Percentiles rank a stretch among this genome's conserved stretches.
These are phyloP conservation scores for Calephelis nemesis DNA, from an alignment of 1,140 invertebrate species.

Conservation along the genomic window DNA sequence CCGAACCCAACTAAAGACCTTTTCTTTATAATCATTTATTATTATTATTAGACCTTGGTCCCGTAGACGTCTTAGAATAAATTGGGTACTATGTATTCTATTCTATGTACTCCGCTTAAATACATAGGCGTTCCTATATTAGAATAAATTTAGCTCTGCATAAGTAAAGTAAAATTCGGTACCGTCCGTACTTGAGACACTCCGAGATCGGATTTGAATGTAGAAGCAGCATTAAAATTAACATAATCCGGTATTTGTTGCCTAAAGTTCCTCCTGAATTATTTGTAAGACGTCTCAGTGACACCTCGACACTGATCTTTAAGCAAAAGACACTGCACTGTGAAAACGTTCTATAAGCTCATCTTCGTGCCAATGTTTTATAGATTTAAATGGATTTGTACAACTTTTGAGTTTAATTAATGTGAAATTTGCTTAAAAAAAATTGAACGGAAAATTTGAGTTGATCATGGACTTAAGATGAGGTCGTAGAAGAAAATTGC, in stretches of 20 bases:
- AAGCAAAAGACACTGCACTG: slow-evolving; percentile 21
- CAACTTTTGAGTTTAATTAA: background rate
- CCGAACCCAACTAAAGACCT: too few species aligned
- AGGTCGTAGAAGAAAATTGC: too few species aligned
- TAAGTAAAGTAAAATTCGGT: slow-evolving; percentile 23
- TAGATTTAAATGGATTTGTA: background rate
- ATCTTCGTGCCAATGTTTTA: slow-evolving; percentile 6
- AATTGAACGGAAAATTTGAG: too few species aligned
- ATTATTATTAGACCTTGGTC: too few species aligned
- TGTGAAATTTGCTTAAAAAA: too few species aligned
- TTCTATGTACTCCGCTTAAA: background rate
- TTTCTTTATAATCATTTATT: too few species aligned
- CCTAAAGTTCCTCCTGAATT: slow-evolving; percentile 56
- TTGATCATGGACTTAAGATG: too few species aligned
- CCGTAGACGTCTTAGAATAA: too few species aligned
- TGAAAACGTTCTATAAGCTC: slow-evolving; percentile 4
- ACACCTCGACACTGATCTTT: slow-evolving; percentile 37
- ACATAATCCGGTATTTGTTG: slow-evolving; percentile 59
- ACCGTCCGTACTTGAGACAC: slow-evolving; percentile 40
- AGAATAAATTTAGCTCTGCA: slow-evolving; percentile 11
- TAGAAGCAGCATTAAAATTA: slow-evolving; percentile 56
- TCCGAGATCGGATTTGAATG: slow-evolving; percentile 61
- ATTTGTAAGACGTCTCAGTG: slow-evolving; percentile 47
- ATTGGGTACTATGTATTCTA: too few species aligned
- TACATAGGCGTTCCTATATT: slow-evolving; percentile 6